Evolutionary conservation across 2,113 vertebrate species (phyloP), one percentile per base, ranked within the genome.

Genomic region (Sarotherodon lohbergeri): DNA sequence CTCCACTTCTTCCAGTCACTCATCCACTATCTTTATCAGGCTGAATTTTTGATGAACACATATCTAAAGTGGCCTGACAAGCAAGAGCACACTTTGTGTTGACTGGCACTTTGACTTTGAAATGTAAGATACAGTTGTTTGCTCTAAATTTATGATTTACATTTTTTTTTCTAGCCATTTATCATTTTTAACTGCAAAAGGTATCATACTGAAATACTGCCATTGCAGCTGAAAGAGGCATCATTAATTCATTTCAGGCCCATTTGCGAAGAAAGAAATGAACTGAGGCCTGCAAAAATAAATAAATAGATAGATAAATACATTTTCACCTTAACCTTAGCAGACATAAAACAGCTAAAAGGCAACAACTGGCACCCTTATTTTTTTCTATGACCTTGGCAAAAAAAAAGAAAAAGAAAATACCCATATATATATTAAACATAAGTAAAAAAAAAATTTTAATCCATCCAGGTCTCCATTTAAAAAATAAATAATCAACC

Each of bases 11-110:
- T 63, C 84, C 81, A 50, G 9, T 32, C 87, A 83, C 48, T 56
- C 86, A 90, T 73, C 73, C 68, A 43, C 68, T 48, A 90, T 86
- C 27, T 92, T 84, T 87, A 92, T 91, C 68, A 89, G 48, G 8
- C 81, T 92, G 90, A 92, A 88, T 88, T 90, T 85, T 90, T 61
- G 79, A 92, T 89, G 82, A 79, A 66, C 80, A 66, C 39, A 34
- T 6, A 54, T 13, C 66, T 63, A 90, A 81, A 86, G 54, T 57
- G 52, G 91, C 73, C 87, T 88, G 88, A 86, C 56, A 71, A 86
- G 32, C 13, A n/a, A 43, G 54, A 85, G 54, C 13, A 12, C 5
- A 12, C 80, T 90, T 73, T 79, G 63, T 81, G 80, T 68, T 22
- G 29, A 71, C 61, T 54, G 43, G 24, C 36, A 54, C 29, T 54